These are phyloP conservation scores for Anhinga anhinga DNA, from an alignment of 2,113 vertebrate species.

Conservation along the genomic window DNA sequence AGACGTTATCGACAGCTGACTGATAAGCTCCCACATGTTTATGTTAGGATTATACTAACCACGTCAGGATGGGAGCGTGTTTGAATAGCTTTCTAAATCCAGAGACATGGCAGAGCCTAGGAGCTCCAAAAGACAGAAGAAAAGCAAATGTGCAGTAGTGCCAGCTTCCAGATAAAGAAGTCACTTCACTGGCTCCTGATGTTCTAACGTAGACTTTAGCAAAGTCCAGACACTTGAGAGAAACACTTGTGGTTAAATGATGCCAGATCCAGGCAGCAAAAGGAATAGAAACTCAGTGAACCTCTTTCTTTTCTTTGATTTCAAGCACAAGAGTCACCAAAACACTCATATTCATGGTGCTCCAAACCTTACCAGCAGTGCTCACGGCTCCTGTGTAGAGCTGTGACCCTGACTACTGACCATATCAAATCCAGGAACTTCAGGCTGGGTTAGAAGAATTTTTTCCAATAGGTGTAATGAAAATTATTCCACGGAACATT, in stretches of 20 bases:
- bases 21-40: neutral
- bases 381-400: fast-evolving
- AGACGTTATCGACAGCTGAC: neutral
- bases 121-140: neutral
- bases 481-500: neutral
- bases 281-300: neutral
- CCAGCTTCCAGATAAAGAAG: neutral
- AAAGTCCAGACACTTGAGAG: neutral
- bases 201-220: neutral
- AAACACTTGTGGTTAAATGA: neutral
- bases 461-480: neutral
- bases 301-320: neutral
- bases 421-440: neutral
- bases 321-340: neutral
- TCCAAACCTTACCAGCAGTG: neutral
- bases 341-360: neutral
- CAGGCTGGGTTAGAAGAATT: neutral
- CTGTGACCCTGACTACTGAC: neutral
- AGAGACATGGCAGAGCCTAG: neutral
- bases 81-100: neutral
- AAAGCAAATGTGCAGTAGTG: neutral
- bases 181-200: neutral
- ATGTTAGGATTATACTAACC: neutral
- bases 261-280: neutral
- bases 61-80: neutral